A percentile compares a stretch with the other conserved stretches of the same genome.
Evolutionary conservation across 2,888 invertebrate genomes (phyloP).

Genomic region (Panzeria rudis): DNA sequence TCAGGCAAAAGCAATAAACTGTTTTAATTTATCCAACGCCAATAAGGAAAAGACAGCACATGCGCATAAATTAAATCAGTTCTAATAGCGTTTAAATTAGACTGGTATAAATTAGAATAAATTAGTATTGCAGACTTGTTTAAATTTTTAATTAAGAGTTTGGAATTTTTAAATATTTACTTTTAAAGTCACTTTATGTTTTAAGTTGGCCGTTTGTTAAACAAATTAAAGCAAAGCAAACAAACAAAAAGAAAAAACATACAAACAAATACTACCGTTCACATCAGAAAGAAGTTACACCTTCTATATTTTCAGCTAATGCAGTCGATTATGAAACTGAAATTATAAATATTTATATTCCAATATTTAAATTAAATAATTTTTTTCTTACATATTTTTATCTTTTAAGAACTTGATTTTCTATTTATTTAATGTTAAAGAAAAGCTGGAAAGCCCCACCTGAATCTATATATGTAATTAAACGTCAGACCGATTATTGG

Average conservation of each 20-base stretch:
- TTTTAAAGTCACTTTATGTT: background rate
- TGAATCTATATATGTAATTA: no score
- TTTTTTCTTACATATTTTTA: no score
- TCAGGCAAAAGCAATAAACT: background rate
- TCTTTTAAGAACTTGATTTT: no score
- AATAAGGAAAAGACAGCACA: slow-evolving; percentile 4
- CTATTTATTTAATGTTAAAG: no score
- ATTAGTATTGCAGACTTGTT: background rate
- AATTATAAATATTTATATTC: no score
- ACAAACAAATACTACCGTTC: no score
- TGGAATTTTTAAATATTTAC: background rate
- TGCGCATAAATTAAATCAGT: background rate
- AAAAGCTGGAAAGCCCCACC: no score
- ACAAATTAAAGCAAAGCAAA: background rate
- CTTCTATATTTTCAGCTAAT: no score
- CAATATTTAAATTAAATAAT: no score
- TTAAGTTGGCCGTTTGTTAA: background rate
- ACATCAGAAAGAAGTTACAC: no score
- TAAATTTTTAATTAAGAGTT: background rate
- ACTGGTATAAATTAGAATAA: background rate
- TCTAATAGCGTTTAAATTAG: background rate
- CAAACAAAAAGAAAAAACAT: background rate
- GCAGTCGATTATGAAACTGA: no score
- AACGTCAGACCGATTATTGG: no score
- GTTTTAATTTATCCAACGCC: background rate